These are phyloP conservation scores for Diachasma alloeum DNA, from an alignment of 1,140 invertebrate genomes.

Conservation along the genomic window DNA sequence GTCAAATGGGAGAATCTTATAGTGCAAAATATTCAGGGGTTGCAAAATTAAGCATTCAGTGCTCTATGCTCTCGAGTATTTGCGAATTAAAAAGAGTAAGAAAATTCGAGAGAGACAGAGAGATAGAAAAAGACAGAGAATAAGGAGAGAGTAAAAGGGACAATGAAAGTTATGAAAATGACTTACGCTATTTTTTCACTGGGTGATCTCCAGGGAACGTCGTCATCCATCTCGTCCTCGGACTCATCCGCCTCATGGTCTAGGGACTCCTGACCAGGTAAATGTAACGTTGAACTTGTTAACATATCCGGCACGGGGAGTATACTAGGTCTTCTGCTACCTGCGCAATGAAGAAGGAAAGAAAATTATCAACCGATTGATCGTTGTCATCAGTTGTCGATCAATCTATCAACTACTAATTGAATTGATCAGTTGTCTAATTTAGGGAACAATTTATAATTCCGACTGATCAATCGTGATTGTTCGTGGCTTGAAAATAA, in stretches of 20 bases:
- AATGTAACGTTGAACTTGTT: conserved; percentile 78
- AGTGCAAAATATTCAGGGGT: conserved; percentile 5
- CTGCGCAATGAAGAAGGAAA: conserved; percentile 56
- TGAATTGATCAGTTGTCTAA: no score
- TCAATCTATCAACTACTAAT: no score
- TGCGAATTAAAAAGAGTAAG: not conserved
- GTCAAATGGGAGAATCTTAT: not conserved
- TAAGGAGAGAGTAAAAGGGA: not conserved
- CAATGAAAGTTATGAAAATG: not conserved
- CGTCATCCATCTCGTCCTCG: conserved; percentile 87
- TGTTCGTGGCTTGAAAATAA: no score
- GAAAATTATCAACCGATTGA: not conserved
- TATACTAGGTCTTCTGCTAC: conserved; percentile 85
- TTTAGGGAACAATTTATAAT: no score
- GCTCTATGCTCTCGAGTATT: not conserved
- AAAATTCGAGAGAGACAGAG: not conserved
- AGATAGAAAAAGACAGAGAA: not conserved
- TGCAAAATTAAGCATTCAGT: not conserved
- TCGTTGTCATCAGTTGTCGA: no score
- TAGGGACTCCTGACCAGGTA: conserved; percentile 74
- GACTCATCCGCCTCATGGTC: conserved; percentile 82
- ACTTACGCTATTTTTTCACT: conserved; percentile 91
- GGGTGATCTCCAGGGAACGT: conserved; percentile 69
- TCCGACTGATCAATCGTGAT: no score
- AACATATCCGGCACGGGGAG: conserved; percentile 89